Evolutionary conservation across 2,113 vertebrate genomes (phyloP).

Genomic region (Reinhardtius hippoglossoides): DNA sequence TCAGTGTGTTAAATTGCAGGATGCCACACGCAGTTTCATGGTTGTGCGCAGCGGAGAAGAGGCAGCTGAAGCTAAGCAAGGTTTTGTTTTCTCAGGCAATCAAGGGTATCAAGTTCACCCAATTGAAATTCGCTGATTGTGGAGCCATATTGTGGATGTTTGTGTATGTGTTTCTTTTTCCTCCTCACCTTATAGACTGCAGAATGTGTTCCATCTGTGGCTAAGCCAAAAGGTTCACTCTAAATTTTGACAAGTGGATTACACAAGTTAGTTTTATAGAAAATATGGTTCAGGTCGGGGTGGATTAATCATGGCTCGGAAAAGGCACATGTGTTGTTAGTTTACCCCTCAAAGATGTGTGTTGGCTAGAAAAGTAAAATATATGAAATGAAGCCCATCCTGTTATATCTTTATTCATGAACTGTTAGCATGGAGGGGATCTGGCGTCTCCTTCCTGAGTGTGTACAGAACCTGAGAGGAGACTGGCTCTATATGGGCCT

Average conservation of each 20-base stretch:
- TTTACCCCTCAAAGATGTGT: slow-evolving; percentile 48
- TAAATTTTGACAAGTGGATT: slow-evolving; percentile 28
- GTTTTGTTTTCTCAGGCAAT: slow-evolving; percentile 62
- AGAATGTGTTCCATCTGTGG: slow-evolving; percentile 55
- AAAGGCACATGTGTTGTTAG: slow-evolving; percentile 48
- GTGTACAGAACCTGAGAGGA: slow-evolving; percentile 1
- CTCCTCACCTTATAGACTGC: slow-evolving; percentile 4
- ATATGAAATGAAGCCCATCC: slow-evolving; percentile 27
- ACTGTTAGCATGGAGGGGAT: slow-evolving; percentile 12
- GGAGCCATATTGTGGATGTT: slow-evolving; percentile 46
- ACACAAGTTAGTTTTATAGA: slow-evolving; percentile 34
- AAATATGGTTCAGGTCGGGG: slow-evolving; percentile 25
- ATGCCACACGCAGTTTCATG: slow-evolving; percentile 77
- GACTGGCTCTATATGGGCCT: background rate
- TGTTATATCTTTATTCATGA: slow-evolving; percentile 25
- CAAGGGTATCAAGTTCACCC: slow-evolving; percentile 63
- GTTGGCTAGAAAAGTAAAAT: slow-evolving; percentile 9
- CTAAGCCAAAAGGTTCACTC: slow-evolving; percentile 34
- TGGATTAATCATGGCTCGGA: slow-evolving; percentile 14
- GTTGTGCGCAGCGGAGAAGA: slow-evolving; percentile 63
- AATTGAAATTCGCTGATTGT: slow-evolving; percentile 56
- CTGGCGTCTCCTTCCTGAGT: slow-evolving; percentile 5
- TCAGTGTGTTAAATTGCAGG: slow-evolving; percentile 71
- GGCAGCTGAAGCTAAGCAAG: slow-evolving; percentile 54
- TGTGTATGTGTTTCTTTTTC: slow-evolving; percentile 22